These are phyloP conservation scores for Drosophila ananassae DNA, from an alignment of 1,140 invertebrate species.

Conservation along the genomic window DNA sequence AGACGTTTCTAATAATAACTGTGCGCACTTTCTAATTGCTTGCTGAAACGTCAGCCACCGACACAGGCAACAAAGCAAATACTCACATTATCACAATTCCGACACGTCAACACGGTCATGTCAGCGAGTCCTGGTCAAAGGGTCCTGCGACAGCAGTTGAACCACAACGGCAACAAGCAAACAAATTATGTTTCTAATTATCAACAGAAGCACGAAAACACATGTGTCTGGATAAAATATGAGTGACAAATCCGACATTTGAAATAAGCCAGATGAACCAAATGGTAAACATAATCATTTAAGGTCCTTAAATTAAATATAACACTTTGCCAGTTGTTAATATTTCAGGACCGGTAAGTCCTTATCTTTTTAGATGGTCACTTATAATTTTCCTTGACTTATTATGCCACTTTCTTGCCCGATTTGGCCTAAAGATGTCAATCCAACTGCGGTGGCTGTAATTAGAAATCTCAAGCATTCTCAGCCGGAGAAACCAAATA, in stretches of 20 bases:
- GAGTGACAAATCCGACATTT: background rate
- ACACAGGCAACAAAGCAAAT: constrained; percentile 56
- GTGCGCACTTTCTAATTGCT: constrained; percentile 75
- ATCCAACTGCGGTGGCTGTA: constrained; percentile 11
- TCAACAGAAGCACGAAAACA: constrained; percentile 37
- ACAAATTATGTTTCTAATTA: constrained; percentile 75
- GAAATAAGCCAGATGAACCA: background rate
- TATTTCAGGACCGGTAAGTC: background rate
- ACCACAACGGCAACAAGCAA: constrained; percentile 43
- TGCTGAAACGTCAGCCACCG: constrained; percentile 31
- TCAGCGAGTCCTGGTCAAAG: constrained; percentile 36
- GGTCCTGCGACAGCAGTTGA: constrained; percentile 22
- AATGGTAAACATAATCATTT: background rate
- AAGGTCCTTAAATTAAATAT: background rate
- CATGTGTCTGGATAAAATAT: background rate
- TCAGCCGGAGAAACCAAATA: background rate
- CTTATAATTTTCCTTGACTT: background rate
- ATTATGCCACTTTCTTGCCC: background rate
- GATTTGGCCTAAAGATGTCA: background rate
- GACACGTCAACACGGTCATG: constrained; percentile 54
- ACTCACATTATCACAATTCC: constrained; percentile 68
- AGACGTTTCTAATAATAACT: constrained; percentile 71
- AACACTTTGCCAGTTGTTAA: background rate
- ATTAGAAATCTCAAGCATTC: constrained; percentile 34
- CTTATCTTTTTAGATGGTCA: background rate